phyloP scores from a whole-genome alignment of 2,797 vertebrate species.

The Kryptopterus vitreolus region DNA sequence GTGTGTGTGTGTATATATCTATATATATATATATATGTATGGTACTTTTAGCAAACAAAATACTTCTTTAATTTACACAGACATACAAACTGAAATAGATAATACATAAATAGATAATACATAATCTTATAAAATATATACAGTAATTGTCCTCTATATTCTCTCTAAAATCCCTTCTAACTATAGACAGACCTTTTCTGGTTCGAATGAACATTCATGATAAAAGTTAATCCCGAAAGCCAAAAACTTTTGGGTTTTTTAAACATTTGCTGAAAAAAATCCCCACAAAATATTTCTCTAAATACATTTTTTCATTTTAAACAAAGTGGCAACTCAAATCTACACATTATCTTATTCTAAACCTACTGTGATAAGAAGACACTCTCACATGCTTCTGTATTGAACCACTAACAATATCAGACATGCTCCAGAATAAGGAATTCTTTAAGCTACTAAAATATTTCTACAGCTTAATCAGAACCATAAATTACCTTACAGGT shows the following conservation, averaged over 20 bases:
- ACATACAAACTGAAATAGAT: no score
- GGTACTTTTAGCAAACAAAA: no score
- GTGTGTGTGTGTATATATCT: no score
- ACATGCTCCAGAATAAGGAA: not conserved
- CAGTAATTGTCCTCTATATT: no score
- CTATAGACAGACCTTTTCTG: no score
- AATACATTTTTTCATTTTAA: not conserved
- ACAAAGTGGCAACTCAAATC: not conserved
- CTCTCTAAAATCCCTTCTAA: no score
- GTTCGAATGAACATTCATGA: no score
- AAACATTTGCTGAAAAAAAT: not conserved
- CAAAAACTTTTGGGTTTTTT: not conserved
- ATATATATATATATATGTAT: no score
- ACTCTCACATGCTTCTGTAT: not conserved
- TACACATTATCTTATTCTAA: not conserved
- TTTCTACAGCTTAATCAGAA: not conserved
- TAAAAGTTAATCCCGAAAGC: not conserved
- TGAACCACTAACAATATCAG: not conserved
- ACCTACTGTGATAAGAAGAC: not conserved
- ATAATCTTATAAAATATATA: no score
- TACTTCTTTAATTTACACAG: no score
- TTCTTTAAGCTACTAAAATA: not conserved
- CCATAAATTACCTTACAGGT: not conserved
- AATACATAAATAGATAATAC: no score
- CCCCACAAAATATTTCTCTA: not conserved